Percentiles rank a stretch among this genome's conserved stretches.
These are phyloP conservation scores for Zophobas atratus DNA, from an alignment of 1,140 invertebrate species.

Conservation along the genomic window DNA sequence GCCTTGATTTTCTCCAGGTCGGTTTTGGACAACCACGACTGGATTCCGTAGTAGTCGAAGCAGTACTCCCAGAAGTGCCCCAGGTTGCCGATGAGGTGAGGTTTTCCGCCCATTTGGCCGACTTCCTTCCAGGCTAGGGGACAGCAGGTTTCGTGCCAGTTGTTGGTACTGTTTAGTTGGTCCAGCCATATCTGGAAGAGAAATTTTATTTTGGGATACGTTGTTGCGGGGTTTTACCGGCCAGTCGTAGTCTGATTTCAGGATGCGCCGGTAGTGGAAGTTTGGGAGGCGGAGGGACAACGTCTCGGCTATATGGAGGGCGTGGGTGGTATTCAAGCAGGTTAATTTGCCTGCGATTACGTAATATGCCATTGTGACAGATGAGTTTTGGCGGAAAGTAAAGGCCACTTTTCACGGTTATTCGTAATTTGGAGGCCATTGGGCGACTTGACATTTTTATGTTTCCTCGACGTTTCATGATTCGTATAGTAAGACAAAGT, in stretches of 20 bases:
- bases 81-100: slow-evolving; percentile 70
- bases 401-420: too few relatives aligned
- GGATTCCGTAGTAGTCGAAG: slow-evolving; percentile 72
- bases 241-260: slow-evolving; percentile 54
- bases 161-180: slow-evolving; percentile 68
- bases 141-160: slow-evolving; percentile 69
- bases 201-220: neutral
- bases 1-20: slow-evolving; percentile 64
- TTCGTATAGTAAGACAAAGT: too few relatives aligned
- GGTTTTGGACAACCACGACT: slow-evolving; percentile 66
- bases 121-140: slow-evolving; percentile 72
- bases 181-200: slow-evolving; percentile 66
- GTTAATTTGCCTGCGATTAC: slow-evolving; percentile 58
- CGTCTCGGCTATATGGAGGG: slow-evolving; percentile 58
- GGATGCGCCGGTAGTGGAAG: slow-evolving; percentile 56
- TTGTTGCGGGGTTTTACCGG: slow-evolving; percentile 42
- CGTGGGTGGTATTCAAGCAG: slow-evolving; percentile 56
- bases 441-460: too few relatives aligned
- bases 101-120: slow-evolving; percentile 68
- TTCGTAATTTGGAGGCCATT: too few relatives aligned
- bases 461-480: too few relatives aligned
- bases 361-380: slow-evolving; percentile 56
- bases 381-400: too few relatives aligned
- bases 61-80: slow-evolving; percentile 72
- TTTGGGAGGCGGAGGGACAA: slow-evolving; percentile 55